A percentile compares a stretch with the other conserved stretches of the same genome.
These are phyloP conservation scores for Speoplatyrhinus poulsoni DNA, from an alignment of 2,113 vertebrate species.

Conservation along the genomic window DNA sequence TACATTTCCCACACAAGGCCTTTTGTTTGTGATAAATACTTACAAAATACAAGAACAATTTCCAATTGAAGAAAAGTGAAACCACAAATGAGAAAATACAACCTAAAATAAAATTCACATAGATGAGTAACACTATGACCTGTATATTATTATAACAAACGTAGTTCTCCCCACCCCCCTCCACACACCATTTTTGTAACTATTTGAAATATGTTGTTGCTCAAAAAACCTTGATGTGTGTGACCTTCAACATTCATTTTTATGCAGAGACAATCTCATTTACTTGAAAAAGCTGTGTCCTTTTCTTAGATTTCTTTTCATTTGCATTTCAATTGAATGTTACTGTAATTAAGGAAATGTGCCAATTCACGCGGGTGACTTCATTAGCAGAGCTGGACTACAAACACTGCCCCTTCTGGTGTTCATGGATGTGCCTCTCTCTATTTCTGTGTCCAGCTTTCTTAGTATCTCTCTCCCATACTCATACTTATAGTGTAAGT, in stretches of 20 bases:
- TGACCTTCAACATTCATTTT: slow-evolving; percentile 46
- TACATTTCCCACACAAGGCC: slow-evolving; percentile 9
- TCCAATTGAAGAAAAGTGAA: slow-evolving; percentile 3
- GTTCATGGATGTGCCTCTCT: slow-evolving; percentile 12
- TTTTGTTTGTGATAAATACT: slow-evolving; percentile 26
- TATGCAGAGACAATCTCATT: slow-evolving; percentile 14
- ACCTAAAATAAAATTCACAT: slow-evolving; percentile 26
- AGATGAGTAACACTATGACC: slow-evolving; percentile 6
- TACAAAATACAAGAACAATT: slow-evolving; percentile 15
- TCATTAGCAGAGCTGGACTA: slow-evolving; percentile 8
- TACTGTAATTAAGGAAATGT: slow-evolving; percentile 26
- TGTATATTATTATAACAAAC: not conserved
- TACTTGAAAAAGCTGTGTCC: slow-evolving; percentile 17
- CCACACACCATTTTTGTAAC: not conserved
- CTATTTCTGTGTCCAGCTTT: not conserved
- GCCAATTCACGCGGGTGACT: slow-evolving; percentile 11
- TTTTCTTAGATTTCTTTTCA: not conserved
- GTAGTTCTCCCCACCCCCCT: not conserved
- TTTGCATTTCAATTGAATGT: slow-evolving; percentile 20
- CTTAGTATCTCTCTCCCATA: not conserved
- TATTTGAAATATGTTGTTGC: not conserved
- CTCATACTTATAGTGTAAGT: not conserved
- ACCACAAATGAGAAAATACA: slow-evolving; percentile 12
- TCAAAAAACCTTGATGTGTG: not conserved
- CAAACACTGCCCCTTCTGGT: slow-evolving; percentile 55